phyloP scores from a whole-genome alignment of 2,113 vertebrate genomes.

The Pseudopodoces humilis region DNA sequence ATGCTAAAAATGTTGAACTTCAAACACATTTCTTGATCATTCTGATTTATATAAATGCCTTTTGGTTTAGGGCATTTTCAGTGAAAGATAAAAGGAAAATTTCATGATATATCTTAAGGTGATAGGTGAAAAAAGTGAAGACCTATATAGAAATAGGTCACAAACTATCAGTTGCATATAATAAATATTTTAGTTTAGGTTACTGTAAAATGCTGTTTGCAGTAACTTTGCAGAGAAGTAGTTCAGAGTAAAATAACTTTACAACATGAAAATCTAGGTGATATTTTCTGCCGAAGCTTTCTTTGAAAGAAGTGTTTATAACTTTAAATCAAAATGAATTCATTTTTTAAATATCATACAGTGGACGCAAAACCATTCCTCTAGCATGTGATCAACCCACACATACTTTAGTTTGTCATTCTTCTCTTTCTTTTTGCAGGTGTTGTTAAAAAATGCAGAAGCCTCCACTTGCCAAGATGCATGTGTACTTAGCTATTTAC shows the following conservation, averaged over 20 bases:
- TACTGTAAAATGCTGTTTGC: background rate
- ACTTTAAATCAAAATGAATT: constrained; percentile 37
- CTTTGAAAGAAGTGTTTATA: background rate
- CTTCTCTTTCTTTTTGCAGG: constrained; percentile 40
- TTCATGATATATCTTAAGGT: background rate
- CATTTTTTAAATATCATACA: background rate
- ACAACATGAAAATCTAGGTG: background rate
- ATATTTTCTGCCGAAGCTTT: background rate
- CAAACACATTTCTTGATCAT: constrained; percentile 19
- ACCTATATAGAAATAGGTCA: constrained; percentile 18
- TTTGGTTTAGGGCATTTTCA: background rate
- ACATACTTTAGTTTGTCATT: constrained; percentile 28
- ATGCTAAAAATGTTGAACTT: constrained; percentile 11
- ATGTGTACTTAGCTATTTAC: constrained; percentile 29
- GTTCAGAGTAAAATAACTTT: background rate
- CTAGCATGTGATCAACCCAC: constrained; percentile 35
- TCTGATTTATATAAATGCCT: background rate
- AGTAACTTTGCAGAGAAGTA: background rate
- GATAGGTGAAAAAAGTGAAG: constrained; percentile 17
- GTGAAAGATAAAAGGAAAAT: constrained; percentile 23
- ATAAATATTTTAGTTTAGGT: constrained; percentile 14
- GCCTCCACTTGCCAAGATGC: background rate
- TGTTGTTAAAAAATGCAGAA: constrained; percentile 43
- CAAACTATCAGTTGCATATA: background rate
- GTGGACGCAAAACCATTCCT: constrained; percentile 1